Evolutionary conservation across 2,113 vertebrate genomes (phyloP), one percentile per base, ranked within the genome.

Genomic region (Scomber scombrus): DNA sequence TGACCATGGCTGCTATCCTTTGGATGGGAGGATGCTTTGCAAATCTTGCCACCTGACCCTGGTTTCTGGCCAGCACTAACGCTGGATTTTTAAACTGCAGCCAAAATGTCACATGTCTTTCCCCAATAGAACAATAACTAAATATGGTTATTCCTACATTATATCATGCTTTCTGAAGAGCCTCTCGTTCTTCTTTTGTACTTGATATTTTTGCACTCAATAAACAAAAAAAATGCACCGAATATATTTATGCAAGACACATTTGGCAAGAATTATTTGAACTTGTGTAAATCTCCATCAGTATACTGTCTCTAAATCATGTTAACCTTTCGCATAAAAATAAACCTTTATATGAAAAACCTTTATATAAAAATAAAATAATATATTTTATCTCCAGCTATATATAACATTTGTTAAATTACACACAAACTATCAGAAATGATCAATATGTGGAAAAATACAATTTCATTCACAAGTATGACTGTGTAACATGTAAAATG

Each of bases 1-100:
- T 0, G 97, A 99, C 21, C 85, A 91, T 0, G 97, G 97, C 84
- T 98, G 97, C 91, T 97, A 96, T 88, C 97, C 97, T 0, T 90
- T 98, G 91, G 94, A 95, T 0, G 86, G 95, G 49, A 96, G 68
- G 60, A 93, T 98, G 75, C 95, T 98, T 84, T 99, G 98, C 89
- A 97, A 96, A 76, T 75, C 95, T 0, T 98, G 97, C 85, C 95
- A 98, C 5, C 55, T 94, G 72, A 84, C 77, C 55, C 69, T 93
- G 80, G 84, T 92, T 54, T 88, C 85, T n/a, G 77, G 60, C 3
- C 90, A 92, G 49, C 91, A 81, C 65, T 94, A 85, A 85, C 69
- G 45, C 29, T 9, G 64, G 47, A 43, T 31, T 34, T 5, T 14
- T 5, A 3, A 81, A 58, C 66, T n/a, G 52, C 45, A 78, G 56